Evolutionary conservation across 2,888 invertebrate species (phyloP).

Genomic region (Subacronicta megacephala): DNA sequence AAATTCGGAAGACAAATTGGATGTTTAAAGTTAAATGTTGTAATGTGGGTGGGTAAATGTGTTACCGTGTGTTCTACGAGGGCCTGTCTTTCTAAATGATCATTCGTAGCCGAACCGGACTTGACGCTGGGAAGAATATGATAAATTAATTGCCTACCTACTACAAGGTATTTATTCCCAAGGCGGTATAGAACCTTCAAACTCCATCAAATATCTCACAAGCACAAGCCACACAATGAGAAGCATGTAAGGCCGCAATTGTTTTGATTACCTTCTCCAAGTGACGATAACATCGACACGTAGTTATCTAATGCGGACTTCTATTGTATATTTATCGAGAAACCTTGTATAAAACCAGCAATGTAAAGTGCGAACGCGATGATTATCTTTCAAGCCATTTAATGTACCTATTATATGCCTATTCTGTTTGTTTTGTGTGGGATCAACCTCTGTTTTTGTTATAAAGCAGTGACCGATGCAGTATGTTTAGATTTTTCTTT

Average conservation of each 20-base stretch:
- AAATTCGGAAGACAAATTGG: too few relatives aligned
- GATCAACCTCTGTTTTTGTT: conserved; percentile 52
- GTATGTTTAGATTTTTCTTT: conserved; percentile 22
- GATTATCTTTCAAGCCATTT: conserved; percentile 28
- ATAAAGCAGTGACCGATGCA: conserved; percentile 39
- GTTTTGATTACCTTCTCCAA: conserved; percentile 41
- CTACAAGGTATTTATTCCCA: background rate
- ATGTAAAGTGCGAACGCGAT: conserved; percentile 44
- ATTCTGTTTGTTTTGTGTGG: conserved; percentile 53
- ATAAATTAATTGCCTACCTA: background rate
- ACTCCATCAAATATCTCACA: conserved; percentile 28
- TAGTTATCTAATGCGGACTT: conserved; percentile 57
- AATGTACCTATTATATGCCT: conserved; percentile 29
- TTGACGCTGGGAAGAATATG: too few relatives aligned
- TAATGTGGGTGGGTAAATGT: too few relatives aligned
- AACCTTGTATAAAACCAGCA: conserved; percentile 57
- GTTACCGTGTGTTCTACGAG: too few relatives aligned
- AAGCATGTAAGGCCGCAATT: conserved; percentile 43
- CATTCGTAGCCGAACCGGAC: too few relatives aligned
- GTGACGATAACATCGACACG: conserved; percentile 44
- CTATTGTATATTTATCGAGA: conserved; percentile 49
- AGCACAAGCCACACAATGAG: conserved; percentile 35
- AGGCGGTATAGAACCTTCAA: conserved; percentile 32
- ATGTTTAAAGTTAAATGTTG: too few relatives aligned
- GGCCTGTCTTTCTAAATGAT: too few relatives aligned